Evolutionary conservation across 2,797 vertebrate genomes (phyloP).

Genomic region (Spheniscus humboldti): DNA sequence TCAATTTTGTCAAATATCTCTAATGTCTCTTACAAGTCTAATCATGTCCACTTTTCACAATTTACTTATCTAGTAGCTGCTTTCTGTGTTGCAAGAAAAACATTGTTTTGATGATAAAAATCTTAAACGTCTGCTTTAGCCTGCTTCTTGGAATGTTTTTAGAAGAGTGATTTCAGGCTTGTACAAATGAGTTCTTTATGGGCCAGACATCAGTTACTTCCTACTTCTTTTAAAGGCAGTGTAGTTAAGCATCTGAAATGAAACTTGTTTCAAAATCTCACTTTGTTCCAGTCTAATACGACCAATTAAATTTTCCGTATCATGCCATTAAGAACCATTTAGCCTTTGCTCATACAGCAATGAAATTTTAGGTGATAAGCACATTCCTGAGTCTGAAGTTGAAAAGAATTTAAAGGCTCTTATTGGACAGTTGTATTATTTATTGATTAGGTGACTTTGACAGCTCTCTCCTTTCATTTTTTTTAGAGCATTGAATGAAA

Average conservation of each 20-base stretch:
- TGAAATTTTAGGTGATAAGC: neutral
- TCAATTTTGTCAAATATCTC: neutral
- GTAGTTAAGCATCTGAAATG: neutral
- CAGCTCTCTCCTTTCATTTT: neutral
- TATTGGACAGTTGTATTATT: neutral
- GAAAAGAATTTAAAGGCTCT: neutral
- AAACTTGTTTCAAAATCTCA: neutral
- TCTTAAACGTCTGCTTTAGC: neutral
- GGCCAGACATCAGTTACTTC: neutral
- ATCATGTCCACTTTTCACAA: neutral
- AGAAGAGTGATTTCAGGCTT: neutral
- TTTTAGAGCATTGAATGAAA: slow-evolving; percentile 93
- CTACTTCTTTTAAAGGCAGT: neutral
- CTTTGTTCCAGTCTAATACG: neutral
- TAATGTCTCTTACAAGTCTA: neutral
- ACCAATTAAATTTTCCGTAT: neutral
- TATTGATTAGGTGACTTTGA: neutral
- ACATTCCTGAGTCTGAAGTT: neutral
- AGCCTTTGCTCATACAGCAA: neutral
- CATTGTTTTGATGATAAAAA: slow-evolving; percentile 13
- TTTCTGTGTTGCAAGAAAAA: neutral
- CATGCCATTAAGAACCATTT: neutral
- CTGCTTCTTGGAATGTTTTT: neutral
- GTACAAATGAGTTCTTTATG: neutral
- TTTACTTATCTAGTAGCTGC: neutral